Evolutionary conservation across 1,140 invertebrate genomes (phyloP), one percentile per base, ranked within the genome.

Genomic region (Lordiphosa mommai): DNA sequence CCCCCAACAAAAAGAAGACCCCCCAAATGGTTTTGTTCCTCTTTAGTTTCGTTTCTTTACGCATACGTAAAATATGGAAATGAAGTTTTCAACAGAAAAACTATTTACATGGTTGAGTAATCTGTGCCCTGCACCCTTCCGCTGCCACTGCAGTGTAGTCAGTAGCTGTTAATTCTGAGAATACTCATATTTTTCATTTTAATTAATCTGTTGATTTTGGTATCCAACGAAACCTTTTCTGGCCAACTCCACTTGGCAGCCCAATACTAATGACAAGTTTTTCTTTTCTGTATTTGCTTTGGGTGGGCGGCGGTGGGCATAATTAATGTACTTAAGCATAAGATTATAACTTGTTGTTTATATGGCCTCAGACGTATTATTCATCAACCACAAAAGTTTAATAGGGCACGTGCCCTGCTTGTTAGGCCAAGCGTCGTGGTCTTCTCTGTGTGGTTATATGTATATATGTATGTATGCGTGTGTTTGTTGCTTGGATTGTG

Each of bases 321-420:
- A 80, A 80, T 80, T 80, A 80, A 82, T 71, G 76, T 76, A 60
- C 55, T 60, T 58, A 37, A 53, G 37, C 65, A 80, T 36, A 46
- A 56, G 17, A 59, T 69, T 64, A 69, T 49, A 59, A 64, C 43
- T 65, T 65, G 61, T 47, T 51, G 38, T 16, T 44, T 44, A 33
- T 20, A 61, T 16, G 44, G 12, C 29, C 14, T 40, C 34, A 49
- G 32, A 37, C 38, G 36, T 30, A 49, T 43, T 52, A 69, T 49
- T 50, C 55, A 69, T 65, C 55, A 69, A 69, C 66, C 66, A 69
- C 61, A 69, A 65, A 65, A 49, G 66, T 49, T 65, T 69, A 69
- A 65, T 69, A 69, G 66, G 66, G 66, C 66, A 69, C 66, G 66
- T 69, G 61, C 61, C 66, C 66, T 69, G 66, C 66, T 69, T 65